Base-by-base conservation (phyloP, 1,140 invertebrate species). In the Ganaspis sp. region DNA sequence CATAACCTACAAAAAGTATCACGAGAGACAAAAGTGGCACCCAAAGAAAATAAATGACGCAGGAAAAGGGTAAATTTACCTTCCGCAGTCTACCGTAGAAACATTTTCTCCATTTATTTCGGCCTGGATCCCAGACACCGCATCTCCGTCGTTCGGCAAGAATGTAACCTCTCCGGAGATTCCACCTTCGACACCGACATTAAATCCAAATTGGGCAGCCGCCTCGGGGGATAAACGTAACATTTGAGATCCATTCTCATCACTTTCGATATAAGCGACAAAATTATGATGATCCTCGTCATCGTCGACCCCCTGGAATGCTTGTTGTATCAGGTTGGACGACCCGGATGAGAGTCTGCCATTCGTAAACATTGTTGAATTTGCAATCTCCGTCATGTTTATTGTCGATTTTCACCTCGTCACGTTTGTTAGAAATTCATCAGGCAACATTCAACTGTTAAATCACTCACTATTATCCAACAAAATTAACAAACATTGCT, bases 251-350 rank as follows among this genome's bases (percentile, higher is more conserved):
- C 45, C 45, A 49, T 49, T 49, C n/a, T 49, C 45, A n/a, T 49
- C 45, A 17, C 45, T 49, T n/a, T 49, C 45, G 5, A 49, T 49
- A 17, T 49, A 49, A 49, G 45, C 45, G 45, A 49, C 45, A 49
- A 49, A 49, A 49, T 49, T 49, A 49, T 49, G 15, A 49, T 49
- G 12, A 49, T 49, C 45, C 15, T 49, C 45, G 1, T 49, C 45
- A 1, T 49, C 45, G 45, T 49, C 45, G 45, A 87, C 87, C 75
- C 86, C 81, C 34, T 88, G 88, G 23, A 89, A 86, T 23, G 88
- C 88, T 77, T 87, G 87, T 53, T 86, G 87, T 54, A 89, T 74
- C 42, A 89, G 81, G 83, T 88, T 87, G 9, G 86, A 78, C 11
- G 85, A 80, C 69, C 82, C 82, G 9, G 78, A 80, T 6, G 84